Evolutionary conservation across 1,140 invertebrate genomes (phyloP), one percentile per base, ranked within the genome.

Genomic region (Hyles euphorbiae): DNA sequence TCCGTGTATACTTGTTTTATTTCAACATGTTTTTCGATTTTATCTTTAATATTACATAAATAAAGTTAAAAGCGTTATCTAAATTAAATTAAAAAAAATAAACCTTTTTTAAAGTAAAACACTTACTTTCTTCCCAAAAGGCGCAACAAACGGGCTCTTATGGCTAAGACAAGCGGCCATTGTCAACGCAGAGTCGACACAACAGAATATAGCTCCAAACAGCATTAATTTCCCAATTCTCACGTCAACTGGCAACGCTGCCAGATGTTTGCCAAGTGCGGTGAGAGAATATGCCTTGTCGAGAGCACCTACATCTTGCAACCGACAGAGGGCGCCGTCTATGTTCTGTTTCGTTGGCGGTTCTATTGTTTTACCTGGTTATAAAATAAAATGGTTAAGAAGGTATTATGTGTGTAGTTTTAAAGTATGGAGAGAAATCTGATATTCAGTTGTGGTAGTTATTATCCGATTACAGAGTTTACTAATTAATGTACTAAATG

Each of bases 171-270:
- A 94, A 45, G 97, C 96, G 1, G 97, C 97, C 75, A 99, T 96
- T 6, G 97, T 98, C 0, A 99, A 88, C 0, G 98, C 93, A 2
- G 97, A 97, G 88, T 98, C 97, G 3, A 99, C 90, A 82, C 98
- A 99, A 71, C 96, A 96, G 68, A 99, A 95, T 54, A 98, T 96
- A 12, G 97, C 94, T 0, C 97, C 96, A 72, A 96, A 97, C 0
- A 99, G 79, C 87, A 99, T 94, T 74, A 98, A 91, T 89, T 98
- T 97, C 11, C 96, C 96, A 58, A 97, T 94, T 68, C 95, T 84
- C 1, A 97, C 97, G 73, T 99, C 97, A 0, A 99, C 93, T 0
- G 98, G 97, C 43, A 99, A 83, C 11, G 97, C 93, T 2, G 97
- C 93, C 33, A 99, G 87, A 87, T 98, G 96, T 63, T 94, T 92